Evolutionary conservation across 1,140 invertebrate genomes (phyloP).

Genomic region (Diachasmimorpha longicaudata): DNA sequence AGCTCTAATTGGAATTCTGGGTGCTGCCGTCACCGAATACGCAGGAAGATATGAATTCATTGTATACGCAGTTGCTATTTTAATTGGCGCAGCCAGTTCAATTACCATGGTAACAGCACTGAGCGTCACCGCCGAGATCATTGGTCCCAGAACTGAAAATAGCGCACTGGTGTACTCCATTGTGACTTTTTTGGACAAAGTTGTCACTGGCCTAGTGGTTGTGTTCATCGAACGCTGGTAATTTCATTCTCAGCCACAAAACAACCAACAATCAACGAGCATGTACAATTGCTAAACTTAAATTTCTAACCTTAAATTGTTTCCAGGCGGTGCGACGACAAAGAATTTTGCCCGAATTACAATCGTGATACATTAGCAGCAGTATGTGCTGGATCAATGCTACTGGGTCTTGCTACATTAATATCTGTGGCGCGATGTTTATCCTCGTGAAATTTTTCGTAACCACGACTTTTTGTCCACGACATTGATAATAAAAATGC

Average conservation of each 20-base stretch:
- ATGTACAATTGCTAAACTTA: slow-evolving; percentile 21
- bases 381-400: slow-evolving; percentile 75
- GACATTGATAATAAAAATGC: background rate
- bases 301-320: slow-evolving; percentile 7
- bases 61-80: slow-evolving; percentile 52
- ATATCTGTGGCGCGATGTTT: slow-evolving; percentile 42
- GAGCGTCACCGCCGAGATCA: slow-evolving; percentile 90
- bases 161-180: slow-evolving; percentile 92
- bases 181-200: slow-evolving; percentile 94
- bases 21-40: slow-evolving; percentile 49
- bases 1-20: slow-evolving; percentile 49
- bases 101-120: slow-evolving; percentile 89
- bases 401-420: slow-evolving; percentile 71
- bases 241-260: slow-evolving; percentile 43
- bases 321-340: slow-evolving; percentile 71
- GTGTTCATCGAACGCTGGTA: slow-evolving; percentile 83
- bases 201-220: slow-evolving; percentile 87
- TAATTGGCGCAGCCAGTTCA: slow-evolving; percentile 80
- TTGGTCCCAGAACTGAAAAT: slow-evolving; percentile 84
- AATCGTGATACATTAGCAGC: slow-evolving; percentile 78
- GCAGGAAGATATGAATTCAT: slow-evolving; percentile 38
- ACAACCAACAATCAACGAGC: background rate
- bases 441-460: background rate
- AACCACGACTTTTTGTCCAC: background rate
- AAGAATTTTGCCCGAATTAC: slow-evolving; percentile 72